Conservation (phyloP, 2,113 vertebrate genomes). For the Microtus ochrogaster region DNA sequence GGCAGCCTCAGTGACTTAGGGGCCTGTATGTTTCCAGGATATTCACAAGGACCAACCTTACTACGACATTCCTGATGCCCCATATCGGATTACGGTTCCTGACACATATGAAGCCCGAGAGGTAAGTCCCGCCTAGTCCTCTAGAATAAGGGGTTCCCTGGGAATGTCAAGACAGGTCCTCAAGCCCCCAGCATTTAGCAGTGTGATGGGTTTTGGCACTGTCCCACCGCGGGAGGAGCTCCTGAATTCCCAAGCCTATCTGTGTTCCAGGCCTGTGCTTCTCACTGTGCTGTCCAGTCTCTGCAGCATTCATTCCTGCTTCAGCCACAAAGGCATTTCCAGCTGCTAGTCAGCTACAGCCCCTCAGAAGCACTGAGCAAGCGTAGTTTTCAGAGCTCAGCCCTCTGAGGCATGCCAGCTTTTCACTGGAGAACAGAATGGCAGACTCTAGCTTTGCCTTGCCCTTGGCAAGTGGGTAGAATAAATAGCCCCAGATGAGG, state of each 20-base stretch:
- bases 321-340: neutral
- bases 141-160: neutral
- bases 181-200: neutral
- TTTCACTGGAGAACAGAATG: neutral
- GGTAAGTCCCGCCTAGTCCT: slow-evolving; percentile 82
- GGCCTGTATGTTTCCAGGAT: slow-evolving; percentile 88
- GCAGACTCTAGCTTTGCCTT: neutral
- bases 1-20: neutral
- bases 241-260: neutral
- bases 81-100: slow-evolving; percentile 96
- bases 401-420: neutral
- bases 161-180: neutral
- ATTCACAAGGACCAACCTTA: slow-evolving; percentile 98
- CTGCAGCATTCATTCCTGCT: neutral
- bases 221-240: neutral
- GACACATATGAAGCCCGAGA: slow-evolving; percentile 96
- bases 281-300: neutral
- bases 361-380: neutral
- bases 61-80: slow-evolving; percentile 96
- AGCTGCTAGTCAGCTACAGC: neutral
- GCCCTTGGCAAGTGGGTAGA: neutral
- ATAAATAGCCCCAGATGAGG: neutral
- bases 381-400: neutral
- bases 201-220: neutral
- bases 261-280: neutral